Percentiles rank a stretch among this genome's conserved stretches.
Evolutionary conservation across 2,113 vertebrate genomes (phyloP).

Genomic region (Corythornis vintsioides): DNA sequence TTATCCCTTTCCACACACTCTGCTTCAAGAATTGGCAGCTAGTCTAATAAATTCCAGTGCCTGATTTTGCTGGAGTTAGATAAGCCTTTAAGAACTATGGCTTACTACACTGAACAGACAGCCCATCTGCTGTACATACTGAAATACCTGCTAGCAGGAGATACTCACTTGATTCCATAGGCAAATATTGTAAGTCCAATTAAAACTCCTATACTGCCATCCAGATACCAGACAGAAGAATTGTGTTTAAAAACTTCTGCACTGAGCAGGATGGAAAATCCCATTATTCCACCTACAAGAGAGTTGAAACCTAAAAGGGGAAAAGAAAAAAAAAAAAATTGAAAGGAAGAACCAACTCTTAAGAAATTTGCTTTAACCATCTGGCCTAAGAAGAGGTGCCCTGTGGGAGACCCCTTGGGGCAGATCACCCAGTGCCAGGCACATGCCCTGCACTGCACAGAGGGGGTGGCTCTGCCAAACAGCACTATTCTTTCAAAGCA

Average conservation of each 20-base stretch:
- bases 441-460: too few relatives aligned
- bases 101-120: background rate
- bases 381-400: background rate
- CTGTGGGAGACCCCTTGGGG: background rate
- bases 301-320: slow-evolving; percentile 90
- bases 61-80: background rate
- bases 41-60: background rate
- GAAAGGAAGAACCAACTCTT: background rate
- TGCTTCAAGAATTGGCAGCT: background rate
- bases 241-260: slow-evolving; percentile 94
- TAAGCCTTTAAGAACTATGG: background rate
- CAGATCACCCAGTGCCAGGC: too few relatives aligned
- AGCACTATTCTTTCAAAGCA: background rate
- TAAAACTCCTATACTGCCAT: slow-evolving; percentile 91
- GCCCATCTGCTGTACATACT: background rate
- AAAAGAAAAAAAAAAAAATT: background rate
- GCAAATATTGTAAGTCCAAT: slow-evolving; percentile 95
- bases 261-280: slow-evolving; percentile 96
- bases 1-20: background rate
- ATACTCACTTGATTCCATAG: slow-evolving; percentile 94
- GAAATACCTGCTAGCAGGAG: background rate
- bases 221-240: slow-evolving; percentile 90
- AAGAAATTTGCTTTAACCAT: background rate
- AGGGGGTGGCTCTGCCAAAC: background rate
- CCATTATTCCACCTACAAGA: slow-evolving; percentile 93